Evolutionary conservation across 64 coral and sea anemone genomes (phyloP).

Genomic region (Pachyseris speciosa): DNA sequence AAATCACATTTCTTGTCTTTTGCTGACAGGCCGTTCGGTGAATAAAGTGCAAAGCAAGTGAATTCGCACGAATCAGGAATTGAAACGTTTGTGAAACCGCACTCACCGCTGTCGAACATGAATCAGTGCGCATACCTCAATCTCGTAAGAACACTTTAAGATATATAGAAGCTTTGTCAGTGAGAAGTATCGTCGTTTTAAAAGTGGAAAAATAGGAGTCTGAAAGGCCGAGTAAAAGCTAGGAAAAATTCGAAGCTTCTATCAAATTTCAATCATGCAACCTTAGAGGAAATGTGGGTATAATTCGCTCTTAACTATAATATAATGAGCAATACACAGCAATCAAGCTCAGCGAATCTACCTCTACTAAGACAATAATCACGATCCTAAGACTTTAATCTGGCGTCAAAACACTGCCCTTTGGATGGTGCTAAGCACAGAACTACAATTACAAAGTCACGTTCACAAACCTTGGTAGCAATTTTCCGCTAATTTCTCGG

Average conservation of each 20-base stretch:
- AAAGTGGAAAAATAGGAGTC: not conserved
- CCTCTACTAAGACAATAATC: slow-evolving; percentile 41
- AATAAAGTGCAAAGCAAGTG: no score
- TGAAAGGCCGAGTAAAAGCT: not conserved
- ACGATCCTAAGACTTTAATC: slow-evolving; percentile 21
- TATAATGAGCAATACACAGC: slow-evolving; percentile 52
- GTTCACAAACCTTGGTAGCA: slow-evolving; percentile 53
- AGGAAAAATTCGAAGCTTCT: slow-evolving; percentile 7
- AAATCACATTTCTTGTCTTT: no score
- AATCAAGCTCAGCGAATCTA: slow-evolving; percentile 1
- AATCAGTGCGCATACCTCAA: no score
- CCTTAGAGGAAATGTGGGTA: slow-evolving; percentile 21
- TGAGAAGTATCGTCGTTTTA: no score
- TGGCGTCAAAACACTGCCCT: not conserved
- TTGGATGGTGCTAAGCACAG: not conserved
- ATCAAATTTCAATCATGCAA: slow-evolving; percentile 41
- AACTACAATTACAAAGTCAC: slow-evolving; percentile 13
- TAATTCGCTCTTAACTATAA: slow-evolving; percentile 72
- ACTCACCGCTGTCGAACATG: no score
- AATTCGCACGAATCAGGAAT: no score
- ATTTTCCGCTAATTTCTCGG: slow-evolving; percentile 72
- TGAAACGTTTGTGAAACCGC: no score
- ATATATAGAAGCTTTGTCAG: no score
- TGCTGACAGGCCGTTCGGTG: no score
- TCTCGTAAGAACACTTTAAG: no score